Conservation (phyloP, 2,888 invertebrate species). For the Spisula subtruncata region DNA sequence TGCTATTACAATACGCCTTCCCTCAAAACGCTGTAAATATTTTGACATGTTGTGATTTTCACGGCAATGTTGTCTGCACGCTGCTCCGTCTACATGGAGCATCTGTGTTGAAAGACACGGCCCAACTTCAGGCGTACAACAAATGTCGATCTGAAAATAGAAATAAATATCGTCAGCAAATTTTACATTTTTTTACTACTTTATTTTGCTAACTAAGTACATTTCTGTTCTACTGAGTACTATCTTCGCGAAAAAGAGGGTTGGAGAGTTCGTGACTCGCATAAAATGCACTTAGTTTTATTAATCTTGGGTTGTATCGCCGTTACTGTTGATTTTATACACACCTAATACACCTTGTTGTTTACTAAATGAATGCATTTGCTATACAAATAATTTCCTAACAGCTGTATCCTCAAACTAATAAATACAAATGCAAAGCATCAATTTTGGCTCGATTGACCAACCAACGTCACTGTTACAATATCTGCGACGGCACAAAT, state of each 20-base stretch:
- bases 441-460: neutral
- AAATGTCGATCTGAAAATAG: conserved; percentile 22
- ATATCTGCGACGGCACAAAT: neutral
- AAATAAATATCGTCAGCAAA: conserved; percentile 14
- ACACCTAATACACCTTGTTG: neutral
- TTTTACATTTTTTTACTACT: neutral
- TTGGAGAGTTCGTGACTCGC: neutral
- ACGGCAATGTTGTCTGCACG: conserved; percentile 25
- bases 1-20: conserved; percentile 2
- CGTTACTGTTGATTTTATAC: neutral
- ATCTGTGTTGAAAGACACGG: conserved; percentile 27
- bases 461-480: neutral
- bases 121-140: neutral
- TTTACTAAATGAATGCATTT: neutral
- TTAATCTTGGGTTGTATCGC: neutral
- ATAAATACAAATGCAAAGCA: neutral
- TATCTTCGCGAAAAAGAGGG: neutral
- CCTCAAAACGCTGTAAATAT: conserved; percentile 39
- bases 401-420: neutral
- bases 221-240: no score
- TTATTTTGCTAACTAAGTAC: conserved; percentile 1
- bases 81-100: conserved; percentile 8
- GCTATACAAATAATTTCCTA: neutral
- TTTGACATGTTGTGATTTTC: conserved; percentile 43
- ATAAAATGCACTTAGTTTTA: neutral